These are phyloP conservation scores for Galerucella pusilla DNA, from an alignment of 2,888 invertebrate species.

Conservation along the genomic window DNA sequence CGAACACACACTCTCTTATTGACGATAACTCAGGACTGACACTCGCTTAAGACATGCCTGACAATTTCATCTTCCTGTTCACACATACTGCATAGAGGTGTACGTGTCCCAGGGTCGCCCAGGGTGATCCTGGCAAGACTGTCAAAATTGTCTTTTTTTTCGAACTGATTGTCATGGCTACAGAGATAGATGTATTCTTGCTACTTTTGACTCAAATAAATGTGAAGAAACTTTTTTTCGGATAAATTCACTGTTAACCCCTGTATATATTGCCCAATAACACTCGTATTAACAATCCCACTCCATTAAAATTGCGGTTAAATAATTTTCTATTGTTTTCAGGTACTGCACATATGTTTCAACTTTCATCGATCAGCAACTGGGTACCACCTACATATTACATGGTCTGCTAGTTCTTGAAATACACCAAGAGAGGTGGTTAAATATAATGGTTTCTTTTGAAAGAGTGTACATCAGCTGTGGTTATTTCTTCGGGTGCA, in stretches of 20 bases:
- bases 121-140: too few species aligned
- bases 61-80: too few species aligned
- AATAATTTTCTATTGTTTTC: constrained; percentile 3
- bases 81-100: too few species aligned
- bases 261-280: background rate
- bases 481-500: background rate
- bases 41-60: too few species aligned
- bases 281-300: background rate
- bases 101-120: too few species aligned
- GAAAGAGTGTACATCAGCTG: background rate
- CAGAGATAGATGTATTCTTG: too few species aligned
- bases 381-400: constrained; percentile 12
- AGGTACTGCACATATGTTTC: background rate
- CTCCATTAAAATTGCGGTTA: background rate
- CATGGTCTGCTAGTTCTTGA: constrained; percentile 14
- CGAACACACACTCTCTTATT: too few species aligned
- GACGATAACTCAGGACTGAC: too few species aligned
- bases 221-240: too few species aligned
- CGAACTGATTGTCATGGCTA: too few species aligned
- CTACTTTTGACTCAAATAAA: too few species aligned
- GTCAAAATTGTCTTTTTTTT: too few species aligned
- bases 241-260: background rate
- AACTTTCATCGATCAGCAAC: background rate
- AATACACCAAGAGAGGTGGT: background rate
- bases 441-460: constrained; percentile 6